phyloP scores from a whole-genome alignment of 2,797 vertebrate genomes.

The Crax fasciolata region DNA sequence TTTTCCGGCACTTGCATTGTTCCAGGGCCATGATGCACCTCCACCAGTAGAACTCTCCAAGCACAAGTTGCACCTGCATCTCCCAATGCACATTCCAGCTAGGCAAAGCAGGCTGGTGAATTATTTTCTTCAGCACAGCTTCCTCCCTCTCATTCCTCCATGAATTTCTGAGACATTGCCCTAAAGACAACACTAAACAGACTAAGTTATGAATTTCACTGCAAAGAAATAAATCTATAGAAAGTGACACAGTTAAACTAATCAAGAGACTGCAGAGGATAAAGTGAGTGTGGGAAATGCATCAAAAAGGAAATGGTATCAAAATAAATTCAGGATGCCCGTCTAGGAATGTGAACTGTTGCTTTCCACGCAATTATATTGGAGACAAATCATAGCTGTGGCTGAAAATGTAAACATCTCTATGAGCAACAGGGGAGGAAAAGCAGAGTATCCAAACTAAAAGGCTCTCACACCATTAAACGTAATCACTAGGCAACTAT shows the following conservation, averaged over 20 bases:
- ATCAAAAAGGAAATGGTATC: not conserved
- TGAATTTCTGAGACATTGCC: not conserved
- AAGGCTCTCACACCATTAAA: slow-evolving; percentile 52
- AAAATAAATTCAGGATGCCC: slow-evolving; percentile 33
- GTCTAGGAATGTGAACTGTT: slow-evolving; percentile 28
- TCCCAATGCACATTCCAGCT: not conserved
- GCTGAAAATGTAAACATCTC: slow-evolving; percentile 59
- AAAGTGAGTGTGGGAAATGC: slow-evolving; percentile 8
- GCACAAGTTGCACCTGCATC: not conserved
- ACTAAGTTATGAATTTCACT: not conserved
- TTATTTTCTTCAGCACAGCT: not conserved
- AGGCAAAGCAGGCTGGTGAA: not conserved
- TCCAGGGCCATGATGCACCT: not conserved
- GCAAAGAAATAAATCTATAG: not conserved
- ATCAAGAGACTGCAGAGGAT: not conserved
- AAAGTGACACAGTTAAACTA: not conserved
- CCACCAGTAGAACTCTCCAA: not conserved
- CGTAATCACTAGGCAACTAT: slow-evolving; percentile 40
- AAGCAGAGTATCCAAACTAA: slow-evolving; percentile 54
- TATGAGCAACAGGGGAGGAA: slow-evolving; percentile 10
- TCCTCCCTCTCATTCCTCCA: not conserved
- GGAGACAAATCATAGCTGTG: slow-evolving; percentile 45
- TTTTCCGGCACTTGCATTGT: not conserved
- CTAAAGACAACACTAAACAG: not conserved
- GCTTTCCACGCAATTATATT: slow-evolving; percentile 7